phyloP scores from a whole-genome alignment of 1,140 invertebrate genomes.

The Meloidogyne chitwoodi region DNA sequence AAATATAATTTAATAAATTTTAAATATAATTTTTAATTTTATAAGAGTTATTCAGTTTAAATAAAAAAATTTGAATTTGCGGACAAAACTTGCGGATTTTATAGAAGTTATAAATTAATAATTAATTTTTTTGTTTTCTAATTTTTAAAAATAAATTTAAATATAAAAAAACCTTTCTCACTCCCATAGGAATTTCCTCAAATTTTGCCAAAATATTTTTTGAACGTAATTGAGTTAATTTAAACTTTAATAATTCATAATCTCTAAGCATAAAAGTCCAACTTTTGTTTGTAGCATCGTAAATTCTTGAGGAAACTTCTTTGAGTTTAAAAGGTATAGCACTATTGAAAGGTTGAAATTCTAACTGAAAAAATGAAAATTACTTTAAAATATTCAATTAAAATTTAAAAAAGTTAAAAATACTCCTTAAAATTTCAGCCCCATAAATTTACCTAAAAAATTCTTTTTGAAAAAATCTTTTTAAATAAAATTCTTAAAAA shows the following conservation, averaged over 20 bases:
- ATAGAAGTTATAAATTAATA: no score
- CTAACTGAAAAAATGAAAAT: slow-evolving; percentile 18
- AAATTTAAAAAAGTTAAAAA: background rate
- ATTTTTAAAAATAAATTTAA: background rate
- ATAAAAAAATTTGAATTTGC: no score
- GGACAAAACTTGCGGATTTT: no score
- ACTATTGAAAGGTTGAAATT: slow-evolving; percentile 13
- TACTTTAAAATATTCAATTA: background rate
- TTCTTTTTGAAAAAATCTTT: background rate
- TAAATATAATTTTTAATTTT: background rate
- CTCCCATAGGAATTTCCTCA: slow-evolving; percentile 27
- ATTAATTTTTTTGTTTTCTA: no score
- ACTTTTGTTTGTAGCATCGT: slow-evolving; percentile 1
- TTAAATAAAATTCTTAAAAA: slow-evolving; percentile 3
- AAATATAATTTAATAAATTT: background rate
- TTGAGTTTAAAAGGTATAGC: slow-evolving; percentile 6
- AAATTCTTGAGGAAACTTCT: background rate
- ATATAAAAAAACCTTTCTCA: slow-evolving; percentile 22
- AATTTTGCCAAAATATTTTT: slow-evolving; percentile 14
- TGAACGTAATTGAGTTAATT: background rate
- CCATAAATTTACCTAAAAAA: no score
- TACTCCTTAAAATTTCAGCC: background rate
- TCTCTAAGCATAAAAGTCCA: slow-evolving; percentile 19
- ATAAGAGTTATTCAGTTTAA: no score
- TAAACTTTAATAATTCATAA: slow-evolving; percentile 5